Evolutionary conservation across 2,113 vertebrate species (phyloP).

Genomic region (Eidolon helvum): DNA sequence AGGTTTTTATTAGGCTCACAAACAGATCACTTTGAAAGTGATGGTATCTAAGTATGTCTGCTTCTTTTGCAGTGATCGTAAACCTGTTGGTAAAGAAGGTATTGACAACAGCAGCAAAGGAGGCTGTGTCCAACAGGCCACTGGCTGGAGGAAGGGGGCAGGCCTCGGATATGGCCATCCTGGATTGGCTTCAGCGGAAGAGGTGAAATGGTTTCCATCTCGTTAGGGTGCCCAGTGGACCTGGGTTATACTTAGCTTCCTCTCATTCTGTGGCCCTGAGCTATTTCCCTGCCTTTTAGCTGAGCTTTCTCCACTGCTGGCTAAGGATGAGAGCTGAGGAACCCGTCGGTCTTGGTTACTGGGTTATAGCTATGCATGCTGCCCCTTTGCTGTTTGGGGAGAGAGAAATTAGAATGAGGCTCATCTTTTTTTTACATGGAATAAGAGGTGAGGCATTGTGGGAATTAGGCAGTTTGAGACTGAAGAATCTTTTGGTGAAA

Average conservation of each 20-base stretch:
- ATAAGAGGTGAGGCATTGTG: background rate
- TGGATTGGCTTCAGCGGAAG: constrained; percentile 80
- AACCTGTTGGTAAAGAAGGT: constrained; percentile 75
- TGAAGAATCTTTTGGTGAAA: background rate
- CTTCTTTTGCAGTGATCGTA: constrained; percentile 81
- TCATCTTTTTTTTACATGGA: background rate
- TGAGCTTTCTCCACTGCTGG: background rate
- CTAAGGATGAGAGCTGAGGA: background rate
- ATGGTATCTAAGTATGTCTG: background rate
- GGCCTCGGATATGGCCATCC: constrained; percentile 83
- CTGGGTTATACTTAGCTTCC: background rate
- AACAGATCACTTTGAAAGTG: background rate
- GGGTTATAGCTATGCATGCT: background rate
- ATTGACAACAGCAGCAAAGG: constrained; percentile 83
- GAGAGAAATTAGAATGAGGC: background rate
- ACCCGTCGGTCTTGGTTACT: background rate
- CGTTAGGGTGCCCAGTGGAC: background rate
- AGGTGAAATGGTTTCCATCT: constrained; percentile 78
- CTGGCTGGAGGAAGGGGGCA: constrained; percentile 82
- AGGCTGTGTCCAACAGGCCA: constrained; percentile 78
- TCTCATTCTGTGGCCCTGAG: background rate
- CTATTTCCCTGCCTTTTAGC: background rate
- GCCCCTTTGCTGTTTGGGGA: background rate
- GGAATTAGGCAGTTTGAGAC: background rate
- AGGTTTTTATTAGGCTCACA: background rate